Evolutionary conservation across 53 echinoderm and acorn worm genomes (phyloP).

Genomic region (Luidia sarsii): DNA sequence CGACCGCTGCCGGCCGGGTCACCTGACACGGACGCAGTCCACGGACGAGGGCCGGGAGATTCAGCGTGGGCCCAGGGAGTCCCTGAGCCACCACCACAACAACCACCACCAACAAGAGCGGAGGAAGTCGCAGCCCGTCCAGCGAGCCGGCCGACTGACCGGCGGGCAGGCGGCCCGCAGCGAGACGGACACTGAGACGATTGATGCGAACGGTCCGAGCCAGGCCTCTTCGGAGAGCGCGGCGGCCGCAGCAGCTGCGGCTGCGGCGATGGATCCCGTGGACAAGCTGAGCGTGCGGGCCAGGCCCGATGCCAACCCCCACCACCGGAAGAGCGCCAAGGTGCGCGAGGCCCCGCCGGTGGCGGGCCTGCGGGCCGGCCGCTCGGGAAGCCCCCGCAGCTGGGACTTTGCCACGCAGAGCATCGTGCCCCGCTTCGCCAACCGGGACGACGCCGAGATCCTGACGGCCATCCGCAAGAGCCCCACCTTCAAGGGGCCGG

Average conservation of each 20-base stretch:
- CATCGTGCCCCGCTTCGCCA: conserved; percentile 60
- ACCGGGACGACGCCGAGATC: conserved; percentile 53
- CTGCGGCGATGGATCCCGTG: conserved; percentile 23
- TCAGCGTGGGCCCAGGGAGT: conserved; percentile 16
- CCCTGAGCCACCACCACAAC: neutral
- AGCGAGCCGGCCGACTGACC: neutral
- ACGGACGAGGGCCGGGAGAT: conserved; percentile 27
- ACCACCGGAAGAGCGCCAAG: conserved; percentile 27
- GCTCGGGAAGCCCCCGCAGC: conserved; percentile 50
- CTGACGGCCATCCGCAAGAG: conserved; percentile 53
- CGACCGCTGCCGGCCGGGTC: neutral
- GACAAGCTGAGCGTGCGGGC: conserved; percentile 60
- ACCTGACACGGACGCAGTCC: conserved; percentile 23
- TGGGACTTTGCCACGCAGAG: conserved; percentile 64
- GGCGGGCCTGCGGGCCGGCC: neutral
- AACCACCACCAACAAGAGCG: too few species aligned
- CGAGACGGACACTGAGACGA: conserved; percentile 18
- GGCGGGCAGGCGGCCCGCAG: neutral
- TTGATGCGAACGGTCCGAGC: neutral
- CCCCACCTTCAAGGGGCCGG: conserved; percentile 28
- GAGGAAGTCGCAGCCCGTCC: conserved; percentile 3
- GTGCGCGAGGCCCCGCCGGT: conserved; percentile 19
- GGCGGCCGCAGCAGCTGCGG: neutral
- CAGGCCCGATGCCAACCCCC: conserved; percentile 19
- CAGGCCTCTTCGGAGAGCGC: neutral